Evolutionary conservation across 2,888 invertebrate species (phyloP), one percentile per base, ranked within the genome.

Genomic region (Drosophila affinis): DNA sequence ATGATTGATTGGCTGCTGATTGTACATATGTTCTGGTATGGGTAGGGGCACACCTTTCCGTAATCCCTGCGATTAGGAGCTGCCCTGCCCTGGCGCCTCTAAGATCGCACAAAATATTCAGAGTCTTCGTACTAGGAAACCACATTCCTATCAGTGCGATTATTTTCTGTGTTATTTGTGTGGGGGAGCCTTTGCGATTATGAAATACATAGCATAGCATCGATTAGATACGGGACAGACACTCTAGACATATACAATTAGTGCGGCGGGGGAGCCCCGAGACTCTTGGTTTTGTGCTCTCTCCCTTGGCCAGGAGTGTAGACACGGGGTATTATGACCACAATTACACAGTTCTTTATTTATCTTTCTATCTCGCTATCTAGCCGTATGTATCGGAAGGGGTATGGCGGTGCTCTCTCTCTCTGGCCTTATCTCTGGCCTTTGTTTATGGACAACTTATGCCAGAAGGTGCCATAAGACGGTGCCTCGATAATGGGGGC

Each of bases 271-370:
- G 24, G 51, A 39, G 46, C n/a, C 39, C 27, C 32, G 39, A 56
- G 52, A 48, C 52, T 3, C 0, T 24, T 24, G 47, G 49, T 58
- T 49, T n/a, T 44, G 54, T 55, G 55, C 18, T 58, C 53, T 27
- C 17, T 34, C 51, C 53, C 32, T 12, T 34, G 54, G 46, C 39
- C 39, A 34, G 56, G 59, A 62, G 51, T 67, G 64, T 55, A 56
- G 52, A 52, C 46, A 24, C 58, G 12, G 29, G 63, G 54, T 56
- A 64, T 76, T 86, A 81, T 68, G 58, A 61, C 68, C 45, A 53
- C 78, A 78, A 81, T 86, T 77, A 87, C 77, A 84, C 44, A 63
- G 60, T 67, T 67, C 74, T 55, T 74, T 81, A 70, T 73, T 56
- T 67, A 14, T 17, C 53, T 14, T 17, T 65, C 67, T 67, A 65